Conservation (phyloP, 1,140 invertebrate genomes). For the Sitodiplosis mosellana region DNA sequence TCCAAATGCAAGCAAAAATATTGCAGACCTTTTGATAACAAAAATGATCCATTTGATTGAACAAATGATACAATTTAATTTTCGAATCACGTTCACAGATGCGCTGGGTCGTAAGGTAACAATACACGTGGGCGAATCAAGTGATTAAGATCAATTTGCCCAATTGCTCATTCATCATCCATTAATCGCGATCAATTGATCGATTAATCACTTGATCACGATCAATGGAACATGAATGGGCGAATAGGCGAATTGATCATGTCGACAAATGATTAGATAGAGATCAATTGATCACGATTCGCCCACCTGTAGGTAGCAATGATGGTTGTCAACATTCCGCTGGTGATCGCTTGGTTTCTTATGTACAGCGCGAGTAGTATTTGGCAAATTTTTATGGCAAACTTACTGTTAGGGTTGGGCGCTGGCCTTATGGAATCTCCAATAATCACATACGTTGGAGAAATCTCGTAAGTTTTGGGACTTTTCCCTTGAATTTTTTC, state of each 20-base stretch:
- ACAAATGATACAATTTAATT: too few relatives aligned
- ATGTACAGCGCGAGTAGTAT: constrained; percentile 34
- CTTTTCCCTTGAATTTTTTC: too few relatives aligned
- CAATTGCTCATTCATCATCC: too few relatives aligned
- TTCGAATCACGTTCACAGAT: too few relatives aligned
- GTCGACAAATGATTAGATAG: constrained; percentile 52
- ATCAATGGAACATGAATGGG: too few relatives aligned
- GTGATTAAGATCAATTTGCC: too few relatives aligned
- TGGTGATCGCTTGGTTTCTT: constrained; percentile 42
- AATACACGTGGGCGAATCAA: too few relatives aligned
- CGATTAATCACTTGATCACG: constrained; percentile 3
- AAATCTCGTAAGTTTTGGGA: constrained; percentile 28
- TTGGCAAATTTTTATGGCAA: constrained; percentile 22
- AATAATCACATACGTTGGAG: constrained; percentile 33
- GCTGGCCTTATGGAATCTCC: constrained; percentile 34
- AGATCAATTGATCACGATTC: constrained; percentile 39
- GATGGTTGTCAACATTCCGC: constrained; percentile 45
- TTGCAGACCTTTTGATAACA: too few relatives aligned
- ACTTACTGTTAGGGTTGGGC: constrained; percentile 19
- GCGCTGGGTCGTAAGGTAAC: too few relatives aligned
- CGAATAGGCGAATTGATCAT: too few relatives aligned
- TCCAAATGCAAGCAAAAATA: too few relatives aligned
- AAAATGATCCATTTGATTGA: too few relatives aligned
- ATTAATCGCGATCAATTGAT: neutral
- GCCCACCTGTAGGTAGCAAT: constrained; percentile 44